A percentile compares a stretch with the other conserved stretches of the same genome.
These are phyloP conservation scores for Galerucella calmariensis DNA, from an alignment of 2,888 invertebrate genomes.

Conservation along the genomic window DNA sequence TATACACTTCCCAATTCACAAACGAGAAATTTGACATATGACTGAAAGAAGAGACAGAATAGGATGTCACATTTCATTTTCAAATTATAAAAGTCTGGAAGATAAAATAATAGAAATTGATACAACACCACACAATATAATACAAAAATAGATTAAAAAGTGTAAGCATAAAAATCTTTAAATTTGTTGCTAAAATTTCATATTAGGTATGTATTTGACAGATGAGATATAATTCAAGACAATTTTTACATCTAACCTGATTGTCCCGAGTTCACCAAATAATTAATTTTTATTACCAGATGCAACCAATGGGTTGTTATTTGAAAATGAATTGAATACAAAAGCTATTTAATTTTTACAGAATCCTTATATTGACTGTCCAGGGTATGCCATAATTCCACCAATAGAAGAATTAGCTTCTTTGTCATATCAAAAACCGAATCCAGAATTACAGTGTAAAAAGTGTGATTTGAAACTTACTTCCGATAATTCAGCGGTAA, in stretches of 20 bases:
- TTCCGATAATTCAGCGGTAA: conserved; percentile 54
- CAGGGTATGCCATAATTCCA: conserved; percentile 41
- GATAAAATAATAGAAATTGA: neutral
- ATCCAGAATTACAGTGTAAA: conserved; percentile 53
- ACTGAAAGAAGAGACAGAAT: neutral
- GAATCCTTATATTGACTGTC: conserved; percentile 48
- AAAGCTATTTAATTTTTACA: conserved; percentile 30
- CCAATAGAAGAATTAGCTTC: conserved; percentile 38
- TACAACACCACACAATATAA: neutral
- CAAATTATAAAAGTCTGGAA: neutral
- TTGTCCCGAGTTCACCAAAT: no score
- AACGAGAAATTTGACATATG: neutral
- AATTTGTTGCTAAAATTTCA: conserved; percentile 2
- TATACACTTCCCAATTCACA: conserved; percentile 10
- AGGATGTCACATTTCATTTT: neutral
- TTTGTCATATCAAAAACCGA: conserved; percentile 35
- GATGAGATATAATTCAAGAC: neutral
- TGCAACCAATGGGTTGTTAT: no score
- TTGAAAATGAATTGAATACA: no score
- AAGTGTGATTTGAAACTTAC: conserved; percentile 59
- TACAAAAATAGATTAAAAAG: neutral
- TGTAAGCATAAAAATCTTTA: neutral
- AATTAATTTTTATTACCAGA: no score
- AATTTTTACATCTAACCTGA: no score
- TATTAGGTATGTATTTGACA: conserved; percentile 6